Percentiles rank a stretch among this genome's conserved stretches.
phyloP scores from a whole-genome alignment of 2,113 vertebrate genomes.

The Psilopogon haemacephalus region DNA sequence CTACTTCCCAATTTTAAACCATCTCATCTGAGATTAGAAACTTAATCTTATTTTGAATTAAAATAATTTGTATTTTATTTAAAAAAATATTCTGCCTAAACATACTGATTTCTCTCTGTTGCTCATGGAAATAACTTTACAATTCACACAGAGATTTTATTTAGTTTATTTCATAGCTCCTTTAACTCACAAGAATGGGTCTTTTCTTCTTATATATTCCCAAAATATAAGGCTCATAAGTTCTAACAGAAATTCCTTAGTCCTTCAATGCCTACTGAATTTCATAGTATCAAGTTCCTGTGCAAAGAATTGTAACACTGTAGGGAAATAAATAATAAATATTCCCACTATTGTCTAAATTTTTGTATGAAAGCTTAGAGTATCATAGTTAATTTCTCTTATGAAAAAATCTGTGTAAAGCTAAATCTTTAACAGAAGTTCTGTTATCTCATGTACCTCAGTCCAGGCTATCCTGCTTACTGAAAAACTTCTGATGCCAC shows the following conservation, averaged over 20 bases:
- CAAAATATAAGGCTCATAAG: not conserved
- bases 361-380: not conserved
- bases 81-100: not conserved
- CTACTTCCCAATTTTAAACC: not conserved
- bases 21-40: not conserved
- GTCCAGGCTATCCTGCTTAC: not conserved
- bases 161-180: not conserved
- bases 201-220: not conserved
- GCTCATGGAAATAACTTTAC: not conserved
- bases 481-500: not conserved
- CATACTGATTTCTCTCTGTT: not conserved
- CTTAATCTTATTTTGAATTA: not conserved
- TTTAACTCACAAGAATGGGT: not conserved
- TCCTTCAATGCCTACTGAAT: not conserved
- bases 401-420: not conserved
- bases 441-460: not conserved
- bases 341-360: not conserved
- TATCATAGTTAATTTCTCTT: not conserved
- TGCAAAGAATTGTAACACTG: not conserved
- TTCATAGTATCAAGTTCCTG: not conserved
- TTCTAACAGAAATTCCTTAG: not conserved
- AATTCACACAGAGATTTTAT: not conserved
- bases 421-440: not conserved
- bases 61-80: not conserved
- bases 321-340: conserved; percentile 1